Conservation (phyloP, 2,888 invertebrate genomes). For the Andrena praecox region DNA sequence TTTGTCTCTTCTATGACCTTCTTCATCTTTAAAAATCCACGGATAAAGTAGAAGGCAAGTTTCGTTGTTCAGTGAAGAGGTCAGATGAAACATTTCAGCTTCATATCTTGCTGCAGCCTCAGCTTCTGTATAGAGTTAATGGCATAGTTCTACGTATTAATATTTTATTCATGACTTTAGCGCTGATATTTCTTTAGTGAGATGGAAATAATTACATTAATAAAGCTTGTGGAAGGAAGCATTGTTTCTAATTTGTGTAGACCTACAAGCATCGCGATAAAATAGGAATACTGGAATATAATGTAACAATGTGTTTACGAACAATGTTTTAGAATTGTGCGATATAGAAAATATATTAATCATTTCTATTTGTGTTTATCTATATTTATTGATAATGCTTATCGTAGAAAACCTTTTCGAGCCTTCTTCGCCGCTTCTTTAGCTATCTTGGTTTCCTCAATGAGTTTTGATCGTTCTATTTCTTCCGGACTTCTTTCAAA, state of each 20-base stretch:
- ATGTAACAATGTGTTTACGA: neutral
- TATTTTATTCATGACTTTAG: neutral
- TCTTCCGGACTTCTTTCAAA: conserved; percentile 86
- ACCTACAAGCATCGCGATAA: neutral
- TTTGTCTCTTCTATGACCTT: conserved; percentile 81
- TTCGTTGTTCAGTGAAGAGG: conserved; percentile 75
- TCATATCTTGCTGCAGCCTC: conserved; percentile 80
- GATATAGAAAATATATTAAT: neutral
- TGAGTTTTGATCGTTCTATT: conserved; percentile 75
- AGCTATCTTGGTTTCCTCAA: conserved; percentile 77
- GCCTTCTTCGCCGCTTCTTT: conserved; percentile 79
- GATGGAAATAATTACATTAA: neutral
- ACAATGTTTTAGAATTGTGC: neutral
- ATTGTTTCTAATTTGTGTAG: neutral
- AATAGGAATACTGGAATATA: neutral
- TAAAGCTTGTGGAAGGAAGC: neutral
- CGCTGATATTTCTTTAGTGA: neutral
- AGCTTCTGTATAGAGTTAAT: conserved; percentile 71
- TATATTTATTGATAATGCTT: neutral
- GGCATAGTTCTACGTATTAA: neutral
- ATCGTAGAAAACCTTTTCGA: conserved; percentile 74
- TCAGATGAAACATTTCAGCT: conserved; percentile 79
- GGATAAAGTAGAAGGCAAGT: conserved; percentile 81
- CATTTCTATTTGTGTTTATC: neutral
- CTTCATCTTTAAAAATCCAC: conserved; percentile 83